Evolutionary conservation across 2,113 vertebrate genomes (phyloP), one percentile per base, ranked within the genome.

Genomic region (Vimba vimba): DNA sequence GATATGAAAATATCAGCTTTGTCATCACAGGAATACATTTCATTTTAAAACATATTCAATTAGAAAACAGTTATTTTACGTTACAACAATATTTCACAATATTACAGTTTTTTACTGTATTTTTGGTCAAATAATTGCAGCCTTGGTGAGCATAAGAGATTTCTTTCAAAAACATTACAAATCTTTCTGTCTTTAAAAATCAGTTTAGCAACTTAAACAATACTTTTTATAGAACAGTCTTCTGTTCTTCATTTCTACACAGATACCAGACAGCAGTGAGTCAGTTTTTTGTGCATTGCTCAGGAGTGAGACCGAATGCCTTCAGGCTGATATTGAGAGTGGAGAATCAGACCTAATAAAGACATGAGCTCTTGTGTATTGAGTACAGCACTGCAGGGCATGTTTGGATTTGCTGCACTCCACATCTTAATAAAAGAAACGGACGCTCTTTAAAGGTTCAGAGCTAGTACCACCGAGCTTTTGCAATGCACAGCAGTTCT

Each of bases 291-390:
- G 68, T 36, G 45, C 62, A 64, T 79, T 74, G n/a, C 62, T 84
- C 45, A 76, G 75, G 23, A 78, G 60, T 33, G 25, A 60, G 47
- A 57, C 71, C 5, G 25, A 2, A 86, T 68, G 64, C 74, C 55
- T 75, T 15, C 50, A 55, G 76, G 80, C 81, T 80, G 85, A 83
- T 66, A 78, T 13, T 13, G 64, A 71, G 62, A 68, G 74, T 69
- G 33, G 47, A 60, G 60, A 85, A 74, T 39, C 27, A 82, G 79
- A 57, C 75, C 81, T 84, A 78, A 88, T 89, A 89, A 90, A 85
- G 57, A 87, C 83, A 87, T 86, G 71, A 80, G 68, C 79, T 84
- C 27, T 39, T 19, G 79, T 74, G 62, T 12, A 66, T 55, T 36
- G 55, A 69, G 30, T 83, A 43, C 30, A 80, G 79, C 43, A 36